Evolutionary conservation across 1,140 invertebrate genomes (phyloP).

Genomic region (Orchestia grillus): DNA sequence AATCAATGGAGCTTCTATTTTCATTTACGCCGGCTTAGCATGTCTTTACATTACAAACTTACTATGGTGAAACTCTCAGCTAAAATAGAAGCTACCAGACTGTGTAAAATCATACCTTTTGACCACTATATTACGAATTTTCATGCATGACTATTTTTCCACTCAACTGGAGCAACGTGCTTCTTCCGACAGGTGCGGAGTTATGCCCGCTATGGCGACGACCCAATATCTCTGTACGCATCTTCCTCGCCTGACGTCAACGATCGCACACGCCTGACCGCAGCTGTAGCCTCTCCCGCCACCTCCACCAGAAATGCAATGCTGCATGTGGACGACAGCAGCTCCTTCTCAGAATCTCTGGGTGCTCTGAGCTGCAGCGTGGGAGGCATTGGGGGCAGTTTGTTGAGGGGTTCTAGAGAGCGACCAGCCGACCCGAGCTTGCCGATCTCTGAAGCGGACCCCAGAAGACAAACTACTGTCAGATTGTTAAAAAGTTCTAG

Average conservation of each 20-base stretch:
- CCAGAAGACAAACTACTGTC: constrained; percentile 57
- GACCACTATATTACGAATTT: too few species aligned
- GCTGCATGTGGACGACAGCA: not conserved
- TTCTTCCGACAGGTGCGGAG: constrained; percentile 44
- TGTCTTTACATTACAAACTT: too few species aligned
- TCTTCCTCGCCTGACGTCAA: constrained; percentile 63
- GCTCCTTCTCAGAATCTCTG: not conserved
- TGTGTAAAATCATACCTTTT: too few species aligned
- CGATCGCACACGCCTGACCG: constrained; percentile 62
- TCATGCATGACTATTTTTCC: too few species aligned
- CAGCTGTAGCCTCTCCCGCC: constrained; percentile 7
- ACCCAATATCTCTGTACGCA: constrained; percentile 61
- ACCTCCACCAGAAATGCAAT: constrained; percentile 28
- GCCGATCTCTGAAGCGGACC: not conserved
- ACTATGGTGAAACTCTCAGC: too few species aligned
- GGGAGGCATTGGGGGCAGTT: constrained; percentile 27
- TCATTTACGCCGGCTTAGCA: too few species aligned
- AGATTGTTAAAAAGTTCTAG: constrained; percentile 29
- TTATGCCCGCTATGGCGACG: constrained; percentile 60
- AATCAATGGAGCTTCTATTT: too few species aligned
- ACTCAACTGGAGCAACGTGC: too few species aligned
- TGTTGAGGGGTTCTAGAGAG: constrained; percentile 17
- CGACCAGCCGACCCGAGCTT: not conserved
- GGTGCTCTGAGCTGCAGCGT: not conserved
- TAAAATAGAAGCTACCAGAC: too few species aligned